These are phyloP conservation scores for Pyrrhosoma nymphula DNA, from an alignment of 2,888 invertebrate genomes.

Conservation along the genomic window DNA sequence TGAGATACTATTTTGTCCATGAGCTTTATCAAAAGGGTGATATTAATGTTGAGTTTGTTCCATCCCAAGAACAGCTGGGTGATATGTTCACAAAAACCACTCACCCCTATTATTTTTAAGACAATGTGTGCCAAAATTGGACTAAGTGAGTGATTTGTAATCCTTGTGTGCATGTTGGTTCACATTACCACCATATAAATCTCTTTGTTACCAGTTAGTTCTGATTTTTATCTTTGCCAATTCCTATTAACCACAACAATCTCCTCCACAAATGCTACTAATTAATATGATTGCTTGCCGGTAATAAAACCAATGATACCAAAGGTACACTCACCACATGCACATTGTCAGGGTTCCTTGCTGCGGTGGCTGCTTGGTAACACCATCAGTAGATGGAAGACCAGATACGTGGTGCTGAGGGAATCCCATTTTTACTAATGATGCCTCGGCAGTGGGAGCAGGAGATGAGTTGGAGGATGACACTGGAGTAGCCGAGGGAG, in stretches of 20 bases:
- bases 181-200: too few relatives aligned
- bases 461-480: slow-evolving; percentile 71
- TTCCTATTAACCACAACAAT: too few relatives aligned
- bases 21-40: background rate
- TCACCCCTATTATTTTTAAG: background rate
- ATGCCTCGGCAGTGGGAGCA: slow-evolving; percentile 81
- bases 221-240: too few relatives aligned
- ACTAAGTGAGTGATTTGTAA: background rate
- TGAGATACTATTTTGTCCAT: too few relatives aligned
- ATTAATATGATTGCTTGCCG: too few relatives aligned
- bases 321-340: slow-evolving; percentile 86
- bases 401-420: slow-evolving; percentile 86
- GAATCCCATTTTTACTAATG: slow-evolving; percentile 97
- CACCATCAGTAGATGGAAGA: slow-evolving; percentile 78
- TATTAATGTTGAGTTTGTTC: background rate
- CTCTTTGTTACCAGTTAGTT: too few relatives aligned
- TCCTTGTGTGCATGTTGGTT: background rate
- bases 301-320: too few relatives aligned
- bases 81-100: background rate
- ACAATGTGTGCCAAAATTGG: slow-evolving; percentile 6
- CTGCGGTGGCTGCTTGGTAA: slow-evolving; percentile 83
- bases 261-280: too few relatives aligned
- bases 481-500: slow-evolving; percentile 82
- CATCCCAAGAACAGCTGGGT: background rate
- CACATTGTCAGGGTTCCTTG: slow-evolving; percentile 89